Conservation (phyloP, 2,888 invertebrate genomes). For the Amphipoea lucens region DNA sequence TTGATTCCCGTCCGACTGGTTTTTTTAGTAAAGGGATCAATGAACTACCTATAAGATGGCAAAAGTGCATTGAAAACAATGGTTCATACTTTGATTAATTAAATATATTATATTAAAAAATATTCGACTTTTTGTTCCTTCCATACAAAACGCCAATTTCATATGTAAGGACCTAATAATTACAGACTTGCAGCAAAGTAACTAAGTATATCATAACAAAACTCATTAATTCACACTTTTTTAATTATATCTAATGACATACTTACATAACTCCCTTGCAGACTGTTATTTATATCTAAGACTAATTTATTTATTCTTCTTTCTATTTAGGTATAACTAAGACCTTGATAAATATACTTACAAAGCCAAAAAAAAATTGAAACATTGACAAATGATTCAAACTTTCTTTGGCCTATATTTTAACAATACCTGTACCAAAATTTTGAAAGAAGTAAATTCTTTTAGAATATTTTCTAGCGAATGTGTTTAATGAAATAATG, state of each 20-base stretch:
- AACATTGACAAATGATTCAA: conserved; percentile 25
- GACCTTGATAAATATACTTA: neutral
- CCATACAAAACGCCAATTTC: no score
- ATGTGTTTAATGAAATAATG: conserved; percentile 33
- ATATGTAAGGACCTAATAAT: no score
- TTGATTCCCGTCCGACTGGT: no score
- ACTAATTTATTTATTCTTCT: neutral
- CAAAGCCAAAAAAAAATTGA: conserved; percentile 7
- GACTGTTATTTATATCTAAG: neutral
- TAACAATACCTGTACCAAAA: conserved; percentile 3
- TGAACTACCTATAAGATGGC: no score
- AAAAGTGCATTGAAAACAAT: no score
- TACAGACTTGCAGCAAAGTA: neutral
- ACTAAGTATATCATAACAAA: neutral
- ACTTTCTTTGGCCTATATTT: conserved; percentile 16
- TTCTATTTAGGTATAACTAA: neutral
- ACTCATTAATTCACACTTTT: neutral
- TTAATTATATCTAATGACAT: neutral
- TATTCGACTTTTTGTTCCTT: no score
- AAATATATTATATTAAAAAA: no score
- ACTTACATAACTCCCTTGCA: neutral
- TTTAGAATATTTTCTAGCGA: conserved; percentile 26
- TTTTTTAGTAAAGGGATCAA: no score
- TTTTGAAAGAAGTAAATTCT: conserved; percentile 26
- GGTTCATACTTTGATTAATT: no score